Conservation (phyloP, 2,888 invertebrate genomes). For the Cephus nigrinus region DNA sequence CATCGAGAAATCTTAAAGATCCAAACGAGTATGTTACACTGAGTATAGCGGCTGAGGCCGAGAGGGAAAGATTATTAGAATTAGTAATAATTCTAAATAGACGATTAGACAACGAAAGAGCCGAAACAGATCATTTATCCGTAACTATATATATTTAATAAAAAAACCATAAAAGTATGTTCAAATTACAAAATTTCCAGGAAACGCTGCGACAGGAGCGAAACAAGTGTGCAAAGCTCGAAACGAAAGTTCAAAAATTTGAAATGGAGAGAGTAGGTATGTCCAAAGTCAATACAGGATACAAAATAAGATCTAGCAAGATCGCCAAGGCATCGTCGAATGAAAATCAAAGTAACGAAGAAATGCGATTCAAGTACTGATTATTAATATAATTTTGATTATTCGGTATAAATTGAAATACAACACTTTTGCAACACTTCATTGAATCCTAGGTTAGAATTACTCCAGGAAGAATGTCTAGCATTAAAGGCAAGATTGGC, state of each 20-base stretch:
- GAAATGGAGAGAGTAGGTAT: constrained; percentile 69
- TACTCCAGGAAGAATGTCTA: constrained; percentile 76
- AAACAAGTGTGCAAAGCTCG: constrained; percentile 71
- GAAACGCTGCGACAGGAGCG: constrained; percentile 65
- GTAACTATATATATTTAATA: constrained; percentile 27
- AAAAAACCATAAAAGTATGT: background rate
- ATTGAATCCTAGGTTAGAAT: constrained; percentile 66
- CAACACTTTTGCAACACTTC: background rate
- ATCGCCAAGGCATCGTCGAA: constrained; percentile 57
- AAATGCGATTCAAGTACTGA: constrained; percentile 42
- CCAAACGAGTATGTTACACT: constrained; percentile 62
- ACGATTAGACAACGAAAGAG: constrained; percentile 71
- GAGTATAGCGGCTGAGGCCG: constrained; percentile 73
- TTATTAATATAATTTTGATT: background rate
- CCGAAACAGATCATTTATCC: constrained; percentile 45
- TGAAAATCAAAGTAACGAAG: constrained; percentile 57
- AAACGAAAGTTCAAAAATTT: constrained; percentile 69
- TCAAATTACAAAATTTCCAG: constrained; percentile 33
- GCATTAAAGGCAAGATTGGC: constrained; percentile 74
- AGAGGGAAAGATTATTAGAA: constrained; percentile 72
- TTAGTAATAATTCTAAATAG: constrained; percentile 70
- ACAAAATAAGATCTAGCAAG: constrained; percentile 52
- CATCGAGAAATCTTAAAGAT: constrained; percentile 27
- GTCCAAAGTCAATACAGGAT: constrained; percentile 53
- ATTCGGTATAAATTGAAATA: background rate